Evolutionary conservation across 2,113 vertebrate species (phyloP), one percentile per base, ranked within the genome.

Genomic region (Benitochromis conjunctus): DNA sequence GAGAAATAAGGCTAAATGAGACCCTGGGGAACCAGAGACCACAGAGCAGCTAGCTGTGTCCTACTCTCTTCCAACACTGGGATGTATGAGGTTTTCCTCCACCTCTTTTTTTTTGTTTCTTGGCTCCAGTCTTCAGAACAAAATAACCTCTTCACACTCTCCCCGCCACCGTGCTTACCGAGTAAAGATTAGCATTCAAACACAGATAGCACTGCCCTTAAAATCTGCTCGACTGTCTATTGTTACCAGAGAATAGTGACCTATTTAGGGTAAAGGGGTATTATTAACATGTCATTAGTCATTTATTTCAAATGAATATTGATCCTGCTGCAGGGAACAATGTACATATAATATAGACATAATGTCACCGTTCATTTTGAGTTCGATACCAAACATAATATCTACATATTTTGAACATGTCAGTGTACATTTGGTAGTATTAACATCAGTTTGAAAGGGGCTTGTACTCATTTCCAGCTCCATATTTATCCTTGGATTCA

Each of bases 1-100:
- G 48, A 86, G 64, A 54, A 92, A 94, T 91, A 53, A 80, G 83
- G 55, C 79, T 82, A 92, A 95, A 91, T 81, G 85, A 91, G 90
- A 81, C 93, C 82, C 91, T 18, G 31, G 92, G 82, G 94, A 62
- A 87, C 86, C 60, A 80, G 80, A 87, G 86, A 88, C 92, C 90
- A 85, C 86, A 87, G 86, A 91, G 79, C 57, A 81, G 77, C 48
- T 56, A 43, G 51, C 86, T 78, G 55, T 36, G 58, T 78, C 58
- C 57, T 38, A 66, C 26, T 77, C 66, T 62, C 83, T 31, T 87
- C 74, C 41, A 69, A 62, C 43, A n/a, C 14, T 5, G 21, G 62
- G 76, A 69, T 85, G 55, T 78, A n/a, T 51, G 43, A 85, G 46
- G 21, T 53, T 62, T 80, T 88, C 11, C 79, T 81, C 41, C 13